phyloP scores from a whole-genome alignment of 2,888 invertebrate species.

The Tubulanus polymorphus region DNA sequence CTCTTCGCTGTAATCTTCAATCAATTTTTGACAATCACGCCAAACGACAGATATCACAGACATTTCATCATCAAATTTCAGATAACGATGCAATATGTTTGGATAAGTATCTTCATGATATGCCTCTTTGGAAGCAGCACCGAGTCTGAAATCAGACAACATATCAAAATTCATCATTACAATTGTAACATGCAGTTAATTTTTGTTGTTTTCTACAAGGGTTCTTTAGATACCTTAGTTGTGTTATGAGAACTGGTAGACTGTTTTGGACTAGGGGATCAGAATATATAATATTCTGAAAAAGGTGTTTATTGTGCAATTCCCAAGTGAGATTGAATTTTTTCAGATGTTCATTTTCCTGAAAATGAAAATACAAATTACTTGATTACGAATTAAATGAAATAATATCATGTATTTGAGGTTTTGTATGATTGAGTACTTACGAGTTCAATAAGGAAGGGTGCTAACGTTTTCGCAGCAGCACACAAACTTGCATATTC shows the following conservation, averaged over 20 bases:
- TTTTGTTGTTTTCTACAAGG: too few relatives aligned
- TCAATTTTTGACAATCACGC: constrained; percentile 59
- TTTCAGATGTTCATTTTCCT: constrained; percentile 61
- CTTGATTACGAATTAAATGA: too few relatives aligned
- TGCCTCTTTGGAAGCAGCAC: constrained; percentile 42
- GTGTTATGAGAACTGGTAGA: constrained; percentile 58
- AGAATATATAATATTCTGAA: constrained; percentile 59
- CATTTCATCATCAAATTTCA: constrained; percentile 62
- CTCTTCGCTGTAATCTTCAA: constrained; percentile 58
- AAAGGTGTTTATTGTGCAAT: constrained; percentile 65
- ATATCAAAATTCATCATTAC: too few relatives aligned
- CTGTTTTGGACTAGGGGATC: constrained; percentile 61
- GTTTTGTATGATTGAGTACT: too few relatives aligned
- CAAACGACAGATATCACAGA: constrained; percentile 59
- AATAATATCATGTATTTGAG: too few relatives aligned
- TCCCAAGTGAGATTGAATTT: constrained; percentile 67
- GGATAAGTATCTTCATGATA: constrained; percentile 46
- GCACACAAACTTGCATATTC: constrained; percentile 64
- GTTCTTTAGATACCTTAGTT: constrained; percentile 54
- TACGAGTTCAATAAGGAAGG: constrained; percentile 60
- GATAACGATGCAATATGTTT: constrained; percentile 57
- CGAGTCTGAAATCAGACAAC: constrained; percentile 34
- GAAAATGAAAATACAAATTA: too few relatives aligned
- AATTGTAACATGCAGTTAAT: too few relatives aligned
- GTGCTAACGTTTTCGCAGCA: constrained; percentile 61